These are phyloP conservation scores for Crotalus horridus DNA, from an alignment of 2,113 vertebrate genomes.

Conservation along the genomic window DNA sequence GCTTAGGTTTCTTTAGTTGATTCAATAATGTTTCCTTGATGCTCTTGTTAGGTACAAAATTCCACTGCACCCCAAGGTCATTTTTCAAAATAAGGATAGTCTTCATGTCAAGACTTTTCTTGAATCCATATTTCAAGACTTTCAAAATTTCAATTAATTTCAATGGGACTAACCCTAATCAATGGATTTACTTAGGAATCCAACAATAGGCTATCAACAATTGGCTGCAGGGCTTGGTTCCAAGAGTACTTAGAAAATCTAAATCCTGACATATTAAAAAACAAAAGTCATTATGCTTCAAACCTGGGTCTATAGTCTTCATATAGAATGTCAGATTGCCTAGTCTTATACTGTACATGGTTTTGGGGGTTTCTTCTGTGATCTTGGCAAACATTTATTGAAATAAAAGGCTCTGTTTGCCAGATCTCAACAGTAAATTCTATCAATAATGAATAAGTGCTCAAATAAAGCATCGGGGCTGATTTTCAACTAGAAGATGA, in stretches of 20 bases:
- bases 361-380: neutral
- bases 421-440: neutral
- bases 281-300: neutral
- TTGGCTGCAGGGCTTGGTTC: neutral
- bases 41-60: neutral
- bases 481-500: neutral
- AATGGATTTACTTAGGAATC: neutral
- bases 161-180: neutral
- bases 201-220: neutral
- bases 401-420: neutral
- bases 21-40: neutral
- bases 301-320: neutral
- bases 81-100: neutral
- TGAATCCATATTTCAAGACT: neutral
- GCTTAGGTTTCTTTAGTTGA: neutral
- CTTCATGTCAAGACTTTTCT: neutral
- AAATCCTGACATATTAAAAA: neutral
- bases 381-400: neutral
- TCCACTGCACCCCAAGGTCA: neutral
- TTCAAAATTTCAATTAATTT: neutral
- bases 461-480: neutral
- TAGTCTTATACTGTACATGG: neutral
- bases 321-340: neutral
- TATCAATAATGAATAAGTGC: constrained; percentile 3
- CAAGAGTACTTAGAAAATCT: neutral